Conservation (phyloP, 2,888 invertebrate genomes). For the Pachydiplax longipennis region DNA sequence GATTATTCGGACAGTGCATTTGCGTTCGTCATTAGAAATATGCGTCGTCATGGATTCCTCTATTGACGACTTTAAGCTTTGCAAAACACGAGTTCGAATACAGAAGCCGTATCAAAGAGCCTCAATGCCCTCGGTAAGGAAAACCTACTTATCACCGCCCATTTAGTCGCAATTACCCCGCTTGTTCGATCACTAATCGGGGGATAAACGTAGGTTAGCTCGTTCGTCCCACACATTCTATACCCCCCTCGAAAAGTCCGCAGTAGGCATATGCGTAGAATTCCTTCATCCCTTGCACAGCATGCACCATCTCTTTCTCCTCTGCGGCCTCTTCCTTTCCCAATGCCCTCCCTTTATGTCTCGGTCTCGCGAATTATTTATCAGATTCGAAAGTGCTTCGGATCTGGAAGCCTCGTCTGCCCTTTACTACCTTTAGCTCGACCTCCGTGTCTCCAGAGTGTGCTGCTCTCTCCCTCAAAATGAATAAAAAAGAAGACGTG, state of each 20-base stretch:
- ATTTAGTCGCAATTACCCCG: no score
- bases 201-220: not conserved
- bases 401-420: conserved; percentile 20
- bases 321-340: not conserved
- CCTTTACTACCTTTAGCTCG: not conserved
- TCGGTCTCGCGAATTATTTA: conserved; percentile 16
- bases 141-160: no score
- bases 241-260: not conserved
- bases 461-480: not conserved
- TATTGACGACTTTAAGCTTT: no score
- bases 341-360: not conserved
- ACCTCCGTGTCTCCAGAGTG: not conserved
- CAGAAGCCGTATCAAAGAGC: no score
- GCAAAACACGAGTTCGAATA: no score
- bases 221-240: no score
- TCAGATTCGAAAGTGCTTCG: conserved; percentile 33
- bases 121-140: no score
- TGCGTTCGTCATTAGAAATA: no score
- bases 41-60: no score
- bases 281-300: not conserved
- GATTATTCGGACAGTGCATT: no score
- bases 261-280: not conserved
- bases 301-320: not conserved
- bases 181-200: not conserved
- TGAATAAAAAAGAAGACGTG: conserved; percentile 17